These are phyloP conservation scores for Artibeus lituratus DNA, from an alignment of 2,797 vertebrate species.

Conservation along the genomic window DNA sequence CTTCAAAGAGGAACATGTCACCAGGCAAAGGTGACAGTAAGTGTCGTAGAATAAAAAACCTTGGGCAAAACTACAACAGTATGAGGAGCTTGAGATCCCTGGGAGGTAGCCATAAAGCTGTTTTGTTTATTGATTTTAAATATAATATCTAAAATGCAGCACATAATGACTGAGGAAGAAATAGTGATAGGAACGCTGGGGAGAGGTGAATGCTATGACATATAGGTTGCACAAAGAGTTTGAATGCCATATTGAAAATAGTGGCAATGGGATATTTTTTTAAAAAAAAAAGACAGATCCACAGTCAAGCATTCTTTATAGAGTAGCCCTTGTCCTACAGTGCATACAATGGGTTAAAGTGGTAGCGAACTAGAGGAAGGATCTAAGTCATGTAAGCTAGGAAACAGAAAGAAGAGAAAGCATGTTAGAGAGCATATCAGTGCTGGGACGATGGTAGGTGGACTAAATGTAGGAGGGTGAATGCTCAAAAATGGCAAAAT, in stretches of 20 bases:
- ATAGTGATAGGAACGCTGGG: fast-evolving
- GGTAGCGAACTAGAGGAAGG: background rate
- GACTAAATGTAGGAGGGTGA: background rate
- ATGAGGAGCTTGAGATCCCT: background rate
- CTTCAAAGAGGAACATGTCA: background rate
- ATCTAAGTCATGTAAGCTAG: background rate
- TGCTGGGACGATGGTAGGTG: fast-evolving
- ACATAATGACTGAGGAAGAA: background rate
- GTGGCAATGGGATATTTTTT: background rate
- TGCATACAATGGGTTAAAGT: background rate
- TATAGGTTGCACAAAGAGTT: background rate
- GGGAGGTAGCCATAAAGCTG: background rate
- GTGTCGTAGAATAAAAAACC: background rate
- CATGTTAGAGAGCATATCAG: background rate
- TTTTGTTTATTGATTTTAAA: background rate
- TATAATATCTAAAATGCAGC: background rate
- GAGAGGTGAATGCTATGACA: fast-evolving
- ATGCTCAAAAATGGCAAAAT: background rate
- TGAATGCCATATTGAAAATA: background rate
- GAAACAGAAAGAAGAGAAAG: background rate
- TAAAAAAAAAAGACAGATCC: background rate
- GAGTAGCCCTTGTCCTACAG: background rate
- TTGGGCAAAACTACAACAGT: background rate
- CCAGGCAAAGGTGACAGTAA: background rate
- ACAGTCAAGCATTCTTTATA: background rate